Evolutionary conservation across 1,140 invertebrate genomes (phyloP).

Genomic region (Drosophila cardini): DNA sequence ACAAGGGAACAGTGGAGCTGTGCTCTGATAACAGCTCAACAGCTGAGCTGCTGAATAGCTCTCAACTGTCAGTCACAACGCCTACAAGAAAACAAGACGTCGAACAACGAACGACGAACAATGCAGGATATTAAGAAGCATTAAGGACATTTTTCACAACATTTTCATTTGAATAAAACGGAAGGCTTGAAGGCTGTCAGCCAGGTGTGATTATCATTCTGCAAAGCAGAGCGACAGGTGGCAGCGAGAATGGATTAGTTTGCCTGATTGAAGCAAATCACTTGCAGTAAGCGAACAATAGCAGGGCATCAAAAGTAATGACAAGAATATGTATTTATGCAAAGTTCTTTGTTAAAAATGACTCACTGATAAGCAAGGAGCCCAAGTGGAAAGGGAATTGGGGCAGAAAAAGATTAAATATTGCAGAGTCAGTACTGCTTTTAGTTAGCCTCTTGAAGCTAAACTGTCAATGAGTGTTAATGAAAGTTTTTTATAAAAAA

Average conservation of each 20-base stretch:
- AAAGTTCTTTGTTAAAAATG: not conserved
- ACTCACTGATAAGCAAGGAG: too few species aligned
- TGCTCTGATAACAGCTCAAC: conserved; percentile 24
- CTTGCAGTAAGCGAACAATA: conserved; percentile 25
- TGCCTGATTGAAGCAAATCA: conserved; percentile 55
- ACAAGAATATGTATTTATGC: conserved; percentile 21
- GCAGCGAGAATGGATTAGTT: conserved; percentile 55
- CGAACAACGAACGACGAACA: conserved; percentile 48
- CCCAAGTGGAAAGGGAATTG: too few species aligned
- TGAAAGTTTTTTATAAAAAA: too few species aligned
- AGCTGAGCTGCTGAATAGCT: not conserved
- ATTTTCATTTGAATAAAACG: conserved; percentile 62
- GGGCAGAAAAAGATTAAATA: too few species aligned
- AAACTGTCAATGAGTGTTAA: too few species aligned
- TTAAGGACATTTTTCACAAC: conserved; percentile 75
- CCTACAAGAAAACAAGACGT: conserved; percentile 33
- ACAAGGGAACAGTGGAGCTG: conserved; percentile 18
- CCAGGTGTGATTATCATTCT: too few species aligned
- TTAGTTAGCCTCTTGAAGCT: too few species aligned
- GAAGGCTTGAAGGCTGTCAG: conserved; percentile 24
- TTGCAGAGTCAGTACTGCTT: too few species aligned
- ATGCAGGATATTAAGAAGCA: conserved; percentile 74
- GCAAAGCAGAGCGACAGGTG: conserved; percentile 32
- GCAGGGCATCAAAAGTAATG: conserved; percentile 1
- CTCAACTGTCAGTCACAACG: conserved; percentile 42